Base-by-base conservation (phyloP, 2,797 vertebrate species). In the Neopelma chrysocephalum region DNA sequence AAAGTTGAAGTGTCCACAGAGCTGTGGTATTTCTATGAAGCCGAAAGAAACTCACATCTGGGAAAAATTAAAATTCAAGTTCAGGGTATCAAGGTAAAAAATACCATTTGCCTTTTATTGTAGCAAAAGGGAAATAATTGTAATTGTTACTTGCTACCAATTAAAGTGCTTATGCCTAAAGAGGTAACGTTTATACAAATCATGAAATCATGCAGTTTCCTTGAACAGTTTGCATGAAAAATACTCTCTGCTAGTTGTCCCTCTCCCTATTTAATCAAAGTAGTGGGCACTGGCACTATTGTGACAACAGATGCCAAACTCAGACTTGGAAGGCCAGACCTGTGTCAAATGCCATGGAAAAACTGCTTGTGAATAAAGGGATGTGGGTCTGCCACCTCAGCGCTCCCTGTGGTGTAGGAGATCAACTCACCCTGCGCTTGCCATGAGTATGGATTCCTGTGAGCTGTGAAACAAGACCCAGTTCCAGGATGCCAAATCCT, bases 361-460 rank as follows among this genome's bases (percentile, higher is more conserved):
- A 89, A 27, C 17, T 61, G 21, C 23, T 70, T 62, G 20, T 56
- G 36, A 51, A 7, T 36, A 21, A 78, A 56, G 23, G 17, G n/a
- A 69, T 70, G n/a, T 10, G 25, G 25, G 5, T 53, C 10, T 78
- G 38, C 13, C 47, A 31, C 19, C 32, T 73, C 75, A 27, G 31
- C 50, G 3, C 20, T 53, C 22, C 29, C 65, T 36, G 21, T 42
- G 20, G 2, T 21, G 38, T 21, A 27, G 32, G n/a, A 79, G 8
- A 38, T 10, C 25, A 34, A 13, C 36, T 21, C 12, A 27, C 18
- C 29, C 54, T 16, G 0, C 4, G 26, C 32, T 36, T n/a, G 38
- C 10, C 1, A 0, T 36, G 8, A 47, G 15, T 3, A 6, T 54
- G n/a, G 26, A 29, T 58, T 66, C 38, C 47, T 45, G 23, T 6